Conservation (phyloP, 2,888 invertebrate genomes). For the Xestobium rufovillosum region DNA sequence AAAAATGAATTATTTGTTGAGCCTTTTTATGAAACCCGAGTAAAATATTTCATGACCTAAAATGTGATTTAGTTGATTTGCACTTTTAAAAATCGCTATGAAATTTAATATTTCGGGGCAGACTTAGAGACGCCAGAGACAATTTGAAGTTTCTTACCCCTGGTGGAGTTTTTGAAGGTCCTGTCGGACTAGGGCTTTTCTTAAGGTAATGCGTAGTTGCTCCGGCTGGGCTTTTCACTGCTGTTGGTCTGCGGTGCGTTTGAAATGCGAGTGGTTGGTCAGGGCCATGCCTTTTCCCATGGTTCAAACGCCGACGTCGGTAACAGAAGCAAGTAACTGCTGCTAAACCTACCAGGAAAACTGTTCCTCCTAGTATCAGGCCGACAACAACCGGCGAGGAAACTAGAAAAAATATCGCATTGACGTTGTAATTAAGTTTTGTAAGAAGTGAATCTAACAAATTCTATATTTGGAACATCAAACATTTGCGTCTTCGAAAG, state of each 20-base stretch:
- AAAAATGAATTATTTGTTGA: too few relatives aligned
- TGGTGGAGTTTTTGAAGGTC: constrained; percentile 52
- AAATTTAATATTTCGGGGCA: too few relatives aligned
- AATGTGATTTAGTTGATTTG: too few relatives aligned
- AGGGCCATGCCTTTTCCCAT: constrained; percentile 47
- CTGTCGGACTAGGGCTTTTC: constrained; percentile 87
- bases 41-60: too few relatives aligned
- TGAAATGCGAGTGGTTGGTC: constrained; percentile 60
- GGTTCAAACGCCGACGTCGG: constrained; percentile 45
- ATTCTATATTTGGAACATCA: too few relatives aligned
- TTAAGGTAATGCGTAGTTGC: constrained; percentile 72
- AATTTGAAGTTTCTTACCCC: too few relatives aligned
- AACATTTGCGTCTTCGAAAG: too few relatives aligned
- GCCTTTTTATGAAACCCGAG: too few relatives aligned
- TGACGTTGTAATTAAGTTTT: constrained; percentile 6
- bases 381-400: constrained; percentile 49
- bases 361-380: constrained; percentile 54
- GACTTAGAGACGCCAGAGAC: too few relatives aligned
- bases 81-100: too few relatives aligned
- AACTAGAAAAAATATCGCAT: constrained; percentile 30
- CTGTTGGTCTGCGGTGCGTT: constrained; percentile 66
- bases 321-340: constrained; percentile 61
- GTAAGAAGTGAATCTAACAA: constrained; percentile 9
- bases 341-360: constrained; percentile 52
- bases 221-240: constrained; percentile 80